phyloP scores from a whole-genome alignment of 2,797 vertebrate genomes.

The Netta rufina region DNA sequence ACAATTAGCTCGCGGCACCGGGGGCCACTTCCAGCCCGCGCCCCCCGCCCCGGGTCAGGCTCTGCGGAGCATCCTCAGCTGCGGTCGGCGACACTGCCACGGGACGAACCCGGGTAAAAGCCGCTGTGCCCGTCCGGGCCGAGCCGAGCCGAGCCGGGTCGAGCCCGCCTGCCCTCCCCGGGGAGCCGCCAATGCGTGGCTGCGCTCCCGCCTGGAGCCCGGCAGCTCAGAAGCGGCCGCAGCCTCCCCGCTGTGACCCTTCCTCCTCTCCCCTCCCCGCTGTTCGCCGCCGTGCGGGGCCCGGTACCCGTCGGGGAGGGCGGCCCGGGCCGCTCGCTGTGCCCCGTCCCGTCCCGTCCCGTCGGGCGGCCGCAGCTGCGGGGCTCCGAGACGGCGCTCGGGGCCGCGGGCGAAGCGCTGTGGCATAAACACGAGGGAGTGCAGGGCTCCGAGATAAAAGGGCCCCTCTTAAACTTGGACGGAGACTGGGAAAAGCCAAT shows the following conservation, averaged over 20 bases:
- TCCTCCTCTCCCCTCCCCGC: background rate
- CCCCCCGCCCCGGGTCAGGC: background rate
- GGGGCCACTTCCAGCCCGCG: background rate
- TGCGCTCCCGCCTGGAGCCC: background rate
- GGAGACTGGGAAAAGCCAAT: slow-evolving; percentile 90
- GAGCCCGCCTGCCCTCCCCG: background rate
- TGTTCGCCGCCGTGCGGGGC: background rate
- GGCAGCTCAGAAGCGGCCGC: background rate
- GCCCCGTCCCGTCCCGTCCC: background rate
- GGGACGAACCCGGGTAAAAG: background rate
- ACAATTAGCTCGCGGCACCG: background rate
- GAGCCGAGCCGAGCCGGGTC: background rate
- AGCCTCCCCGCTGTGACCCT: background rate
- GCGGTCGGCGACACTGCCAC: background rate
- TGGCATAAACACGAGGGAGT: slow-evolving; percentile 83
- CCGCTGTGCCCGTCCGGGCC: background rate
- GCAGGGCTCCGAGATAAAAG: slow-evolving; percentile 85
- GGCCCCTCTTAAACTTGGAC: slow-evolving; percentile 82
- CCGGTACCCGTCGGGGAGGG: background rate
- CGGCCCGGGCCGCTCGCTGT: background rate
- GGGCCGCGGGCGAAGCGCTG: background rate
- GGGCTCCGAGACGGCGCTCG: background rate
- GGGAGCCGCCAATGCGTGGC: slow-evolving; percentile 14
- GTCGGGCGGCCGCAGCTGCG: background rate
- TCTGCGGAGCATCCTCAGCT: background rate